phyloP scores from a whole-genome alignment of 2,113 vertebrate species.

The Tretioscincus oriximinensis region DNA sequence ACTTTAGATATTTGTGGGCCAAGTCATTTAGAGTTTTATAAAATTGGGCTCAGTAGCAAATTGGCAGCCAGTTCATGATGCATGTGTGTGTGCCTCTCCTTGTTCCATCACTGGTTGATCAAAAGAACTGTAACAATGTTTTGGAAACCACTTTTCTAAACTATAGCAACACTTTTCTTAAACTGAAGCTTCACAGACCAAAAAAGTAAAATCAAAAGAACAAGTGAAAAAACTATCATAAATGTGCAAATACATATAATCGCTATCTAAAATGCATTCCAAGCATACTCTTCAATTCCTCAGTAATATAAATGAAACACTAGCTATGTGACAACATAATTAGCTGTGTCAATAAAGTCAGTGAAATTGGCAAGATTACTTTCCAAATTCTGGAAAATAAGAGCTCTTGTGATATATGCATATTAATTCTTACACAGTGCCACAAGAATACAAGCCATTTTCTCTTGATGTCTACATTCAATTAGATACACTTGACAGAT shows the following conservation, averaged over 20 bases:
- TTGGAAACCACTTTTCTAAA: not conserved
- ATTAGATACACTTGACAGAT: conserved; percentile 24
- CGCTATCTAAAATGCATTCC: conserved; percentile 20
- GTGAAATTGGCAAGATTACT: conserved; percentile 19
- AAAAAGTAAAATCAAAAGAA: not conserved
- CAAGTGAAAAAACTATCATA: conserved; percentile 1
- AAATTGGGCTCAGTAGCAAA: no score
- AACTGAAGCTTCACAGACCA: not conserved
- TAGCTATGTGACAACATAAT: conserved; percentile 25
- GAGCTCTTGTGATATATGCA: not conserved
- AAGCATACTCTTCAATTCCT: conserved; percentile 22
- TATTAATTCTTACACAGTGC: conserved; percentile 9
- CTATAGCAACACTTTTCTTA: not conserved
- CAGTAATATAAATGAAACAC: conserved; percentile 25
- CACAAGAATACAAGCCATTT: conserved; percentile 10
- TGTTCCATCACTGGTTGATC: not conserved
- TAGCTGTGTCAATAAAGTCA: conserved; percentile 32
- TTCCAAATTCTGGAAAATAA: conserved; percentile 24
- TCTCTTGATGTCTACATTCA: conserved; percentile 16
- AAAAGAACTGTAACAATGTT: not conserved
- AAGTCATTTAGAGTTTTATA: no score
- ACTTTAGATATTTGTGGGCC: no score
- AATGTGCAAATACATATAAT: conserved; percentile 5
- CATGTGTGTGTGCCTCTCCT: not conserved
- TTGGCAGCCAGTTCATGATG: no score